Evolutionary conservation across 2,888 invertebrate genomes (phyloP).

Genomic region (Poecilus cupreus): DNA sequence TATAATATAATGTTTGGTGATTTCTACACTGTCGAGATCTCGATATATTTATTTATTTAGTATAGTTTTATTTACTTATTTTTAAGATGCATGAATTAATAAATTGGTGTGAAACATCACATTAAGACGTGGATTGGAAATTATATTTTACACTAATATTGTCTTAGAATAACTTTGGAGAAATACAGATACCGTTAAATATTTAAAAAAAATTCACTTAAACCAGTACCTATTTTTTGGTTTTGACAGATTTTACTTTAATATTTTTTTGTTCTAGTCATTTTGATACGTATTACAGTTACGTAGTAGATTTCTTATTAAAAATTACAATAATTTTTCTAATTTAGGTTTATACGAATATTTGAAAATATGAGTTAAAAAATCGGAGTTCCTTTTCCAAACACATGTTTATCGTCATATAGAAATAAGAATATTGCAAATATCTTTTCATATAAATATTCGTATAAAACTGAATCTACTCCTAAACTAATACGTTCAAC

Average conservation of each 20-base stretch:
- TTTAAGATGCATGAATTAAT: conserved; percentile 42
- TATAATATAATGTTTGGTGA: conserved; percentile 37
- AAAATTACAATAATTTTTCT: conserved; percentile 33
- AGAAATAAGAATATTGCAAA: background rate
- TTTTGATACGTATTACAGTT: conserved; percentile 38
- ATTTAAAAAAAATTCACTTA: background rate
- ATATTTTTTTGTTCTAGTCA: conserved; percentile 13
- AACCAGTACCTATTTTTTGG: conserved; percentile 5
- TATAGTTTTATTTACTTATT: conserved; percentile 24
- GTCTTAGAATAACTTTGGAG: conserved; percentile 31
- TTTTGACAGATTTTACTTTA: conserved; percentile 10
- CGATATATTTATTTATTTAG: conserved; percentile 41
- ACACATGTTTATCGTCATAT: background rate
- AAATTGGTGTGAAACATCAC: conserved; percentile 38
- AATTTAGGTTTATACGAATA: conserved; percentile 23
- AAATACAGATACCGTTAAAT: background rate
- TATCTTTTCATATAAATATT: conserved; percentile 4
- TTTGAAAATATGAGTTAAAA: conserved; percentile 9
- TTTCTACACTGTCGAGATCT: conserved; percentile 37
- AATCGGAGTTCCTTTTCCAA: background rate
- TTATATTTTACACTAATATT: conserved; percentile 44
- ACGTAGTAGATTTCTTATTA: conserved; percentile 40
- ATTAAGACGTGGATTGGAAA: conserved; percentile 45
- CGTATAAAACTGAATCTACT: conserved; percentile 21
- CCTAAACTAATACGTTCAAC: conserved; percentile 47